Conservation (phyloP, 1,140 invertebrate genomes). For the Drosophila arizonae region DNA sequence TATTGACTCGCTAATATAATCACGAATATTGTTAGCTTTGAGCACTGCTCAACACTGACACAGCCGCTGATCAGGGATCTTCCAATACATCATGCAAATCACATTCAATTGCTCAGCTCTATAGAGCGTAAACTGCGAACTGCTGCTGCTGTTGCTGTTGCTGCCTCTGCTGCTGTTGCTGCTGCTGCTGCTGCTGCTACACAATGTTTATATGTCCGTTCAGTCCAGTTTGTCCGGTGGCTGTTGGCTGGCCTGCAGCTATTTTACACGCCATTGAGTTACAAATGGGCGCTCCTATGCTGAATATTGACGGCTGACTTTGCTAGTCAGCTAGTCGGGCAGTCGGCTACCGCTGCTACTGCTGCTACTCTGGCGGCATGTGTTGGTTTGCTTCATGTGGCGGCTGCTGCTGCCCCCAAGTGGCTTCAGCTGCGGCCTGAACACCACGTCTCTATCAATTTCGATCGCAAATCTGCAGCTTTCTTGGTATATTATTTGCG, state of each 20-base stretch:
- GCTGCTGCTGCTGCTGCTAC: slow-evolving; percentile 24
- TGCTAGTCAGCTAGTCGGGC: slow-evolving; percentile 34
- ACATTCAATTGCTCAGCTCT: slow-evolving; percentile 52
- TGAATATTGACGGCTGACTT: slow-evolving; percentile 28
- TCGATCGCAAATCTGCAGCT: slow-evolving; percentile 51
- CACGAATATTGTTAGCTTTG: not conserved
- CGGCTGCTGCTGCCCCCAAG: not conserved
- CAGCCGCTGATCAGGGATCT: not conserved
- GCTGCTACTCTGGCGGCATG: slow-evolving; percentile 46
- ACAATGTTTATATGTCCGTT: slow-evolving; percentile 38
- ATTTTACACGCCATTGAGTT: slow-evolving; percentile 79
- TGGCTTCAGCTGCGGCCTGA: slow-evolving; percentile 3
- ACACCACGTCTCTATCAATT: slow-evolving; percentile 53
- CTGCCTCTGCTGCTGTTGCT: slow-evolving; percentile 2
- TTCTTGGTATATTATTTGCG: slow-evolving; percentile 52
- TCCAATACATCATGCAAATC: not conserved
- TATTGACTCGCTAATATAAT: too few species aligned
- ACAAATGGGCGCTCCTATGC: slow-evolving; percentile 55
- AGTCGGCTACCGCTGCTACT: slow-evolving; percentile 25
- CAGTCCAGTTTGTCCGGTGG: slow-evolving; percentile 26
- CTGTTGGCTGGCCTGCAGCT: slow-evolving; percentile 67
- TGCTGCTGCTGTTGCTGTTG: slow-evolving; percentile 6
- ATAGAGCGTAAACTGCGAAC: slow-evolving; percentile 14
- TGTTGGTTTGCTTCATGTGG: slow-evolving; percentile 35
- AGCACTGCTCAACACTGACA: not conserved